Evolutionary conservation across 2,113 vertebrate species (phyloP).

Genomic region (Passer montanus): DNA sequence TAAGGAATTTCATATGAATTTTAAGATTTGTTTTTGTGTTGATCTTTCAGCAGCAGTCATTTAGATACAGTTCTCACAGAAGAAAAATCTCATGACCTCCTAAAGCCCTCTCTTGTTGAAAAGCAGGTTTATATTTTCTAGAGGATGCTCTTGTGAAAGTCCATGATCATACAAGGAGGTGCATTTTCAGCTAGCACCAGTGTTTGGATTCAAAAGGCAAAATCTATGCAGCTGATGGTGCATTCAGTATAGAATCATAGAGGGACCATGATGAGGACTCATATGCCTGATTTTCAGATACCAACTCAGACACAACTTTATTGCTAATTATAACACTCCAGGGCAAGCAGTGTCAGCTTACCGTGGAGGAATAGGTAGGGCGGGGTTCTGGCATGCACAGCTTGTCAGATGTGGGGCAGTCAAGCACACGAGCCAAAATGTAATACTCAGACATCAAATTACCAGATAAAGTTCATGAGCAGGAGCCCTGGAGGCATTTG

Average conservation of each 20-base stretch:
- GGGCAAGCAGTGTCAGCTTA: neutral
- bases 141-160: neutral
- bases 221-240: neutral
- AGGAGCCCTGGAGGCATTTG: neutral
- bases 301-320: neutral
- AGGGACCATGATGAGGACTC: neutral
- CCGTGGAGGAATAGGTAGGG: neutral
- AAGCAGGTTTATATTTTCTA: neutral
- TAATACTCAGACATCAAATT: neutral
- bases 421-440: neutral
- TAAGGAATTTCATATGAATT: neutral
- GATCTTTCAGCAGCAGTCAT: neutral
- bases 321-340: neutral
- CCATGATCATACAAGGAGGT: neutral
- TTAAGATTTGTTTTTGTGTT: neutral
- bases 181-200: neutral
- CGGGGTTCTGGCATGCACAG: neutral
- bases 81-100: neutral
- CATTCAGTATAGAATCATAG: neutral
- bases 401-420: neutral
- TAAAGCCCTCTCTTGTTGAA: neutral
- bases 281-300: neutral
- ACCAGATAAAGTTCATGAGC: neutral
- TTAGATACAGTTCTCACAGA: neutral
- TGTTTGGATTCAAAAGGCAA: neutral